These are phyloP conservation scores for Autographa pulchrina DNA, from an alignment of 2,888 invertebrate species.

Conservation along the genomic window DNA sequence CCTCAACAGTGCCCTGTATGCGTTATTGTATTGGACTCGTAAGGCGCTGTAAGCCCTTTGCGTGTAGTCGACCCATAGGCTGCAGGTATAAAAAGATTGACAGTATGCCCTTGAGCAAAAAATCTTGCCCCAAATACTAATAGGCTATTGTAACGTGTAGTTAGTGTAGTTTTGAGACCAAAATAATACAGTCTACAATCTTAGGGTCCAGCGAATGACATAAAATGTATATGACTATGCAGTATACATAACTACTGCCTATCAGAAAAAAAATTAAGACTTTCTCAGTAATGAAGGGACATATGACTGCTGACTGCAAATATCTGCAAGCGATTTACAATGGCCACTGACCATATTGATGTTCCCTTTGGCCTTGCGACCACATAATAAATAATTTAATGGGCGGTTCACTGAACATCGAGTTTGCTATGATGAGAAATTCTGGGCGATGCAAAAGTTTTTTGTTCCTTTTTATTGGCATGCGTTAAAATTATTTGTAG, in stretches of 20 bases:
- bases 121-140: too few relatives aligned
- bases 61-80: too few relatives aligned
- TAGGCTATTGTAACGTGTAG: too few relatives aligned
- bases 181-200: too few relatives aligned
- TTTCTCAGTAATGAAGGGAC: slow-evolving; percentile 16
- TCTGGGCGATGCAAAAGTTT: slow-evolving; percentile 8
- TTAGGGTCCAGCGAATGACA: too few relatives aligned
- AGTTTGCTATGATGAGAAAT: not conserved
- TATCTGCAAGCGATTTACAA: slow-evolving; percentile 9
- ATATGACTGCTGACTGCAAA: not conserved
- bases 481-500: not conserved
- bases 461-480: not conserved
- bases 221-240: too few relatives aligned
- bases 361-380: slow-evolving; percentile 24
- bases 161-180: too few relatives aligned
- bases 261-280: not conserved
- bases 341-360: slow-evolving; percentile 21
- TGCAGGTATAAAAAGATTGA: too few relatives aligned
- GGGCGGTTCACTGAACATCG: not conserved
- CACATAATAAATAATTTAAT: slow-evolving; percentile 17
- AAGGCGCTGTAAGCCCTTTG: too few relatives aligned
- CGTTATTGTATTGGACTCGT: too few relatives aligned
- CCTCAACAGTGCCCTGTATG: too few relatives aligned
- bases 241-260: not conserved
- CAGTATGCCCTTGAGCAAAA: too few relatives aligned